A percentile compares a stretch with the other conserved stretches of the same genome.
These are phyloP conservation scores for Clivina fossor DNA, from an alignment of 2,888 invertebrate genomes.

Conservation along the genomic window DNA sequence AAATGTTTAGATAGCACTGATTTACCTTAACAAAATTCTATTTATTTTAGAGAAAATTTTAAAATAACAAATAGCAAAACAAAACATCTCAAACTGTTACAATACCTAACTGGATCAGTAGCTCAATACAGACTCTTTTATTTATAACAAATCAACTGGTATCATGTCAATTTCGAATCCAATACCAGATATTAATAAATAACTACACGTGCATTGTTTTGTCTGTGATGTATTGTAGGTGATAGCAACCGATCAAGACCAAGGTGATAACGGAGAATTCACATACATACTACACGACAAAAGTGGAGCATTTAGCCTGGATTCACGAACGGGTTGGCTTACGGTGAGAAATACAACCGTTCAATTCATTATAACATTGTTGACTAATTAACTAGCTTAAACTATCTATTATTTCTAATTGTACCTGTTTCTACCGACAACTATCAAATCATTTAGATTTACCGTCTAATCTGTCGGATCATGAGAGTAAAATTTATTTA, in stretches of 20 bases:
- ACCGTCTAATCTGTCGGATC: no score
- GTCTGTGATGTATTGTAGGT: constrained; percentile 61
- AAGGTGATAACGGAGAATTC: constrained; percentile 84
- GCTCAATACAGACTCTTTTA: no score
- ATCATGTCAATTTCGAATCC: no score
- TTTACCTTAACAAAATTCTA: no score
- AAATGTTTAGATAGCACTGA: no score
- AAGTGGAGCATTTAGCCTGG: constrained; percentile 77
- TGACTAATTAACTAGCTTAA: not conserved
- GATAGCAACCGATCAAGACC: constrained; percentile 77
- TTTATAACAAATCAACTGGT: no score
- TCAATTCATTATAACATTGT: no score
- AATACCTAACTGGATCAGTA: no score
- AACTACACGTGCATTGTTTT: constrained; percentile 4
- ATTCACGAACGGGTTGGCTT: constrained; percentile 80
- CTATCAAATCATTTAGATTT: no score
- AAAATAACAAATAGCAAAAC: no score
- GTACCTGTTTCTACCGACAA: constrained; percentile 5
- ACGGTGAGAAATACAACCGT: constrained; percentile 64
- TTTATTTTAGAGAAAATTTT: no score
- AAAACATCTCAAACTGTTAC: no score
- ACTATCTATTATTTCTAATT: constrained; percentile 23
- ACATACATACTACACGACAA: constrained; percentile 74
- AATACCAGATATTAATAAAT: not conserved
- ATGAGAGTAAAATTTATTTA: constrained; percentile 24